Percentiles rank a stretch among this genome's conserved stretches.
These are phyloP conservation scores for Mormyrus proboscirostris DNA, from an alignment of 2,797 vertebrate genomes.

Conservation along the genomic window DNA sequence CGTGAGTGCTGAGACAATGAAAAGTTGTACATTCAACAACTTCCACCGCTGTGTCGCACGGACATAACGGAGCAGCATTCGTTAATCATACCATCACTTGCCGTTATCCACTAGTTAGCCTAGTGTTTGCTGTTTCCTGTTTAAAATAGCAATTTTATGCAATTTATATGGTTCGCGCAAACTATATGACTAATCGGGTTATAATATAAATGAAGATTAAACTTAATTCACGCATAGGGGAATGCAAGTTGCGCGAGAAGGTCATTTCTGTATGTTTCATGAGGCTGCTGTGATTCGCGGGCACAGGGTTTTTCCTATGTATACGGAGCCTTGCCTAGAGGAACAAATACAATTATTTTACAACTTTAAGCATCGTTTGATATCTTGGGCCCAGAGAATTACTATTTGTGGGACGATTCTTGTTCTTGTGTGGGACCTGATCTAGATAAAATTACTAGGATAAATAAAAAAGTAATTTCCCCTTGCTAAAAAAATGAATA, in stretches of 20 bases:
- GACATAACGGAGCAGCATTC: neutral
- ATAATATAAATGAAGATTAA: neutral
- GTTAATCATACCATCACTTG: neutral
- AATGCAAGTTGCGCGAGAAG: neutral
- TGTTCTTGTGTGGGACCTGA: neutral
- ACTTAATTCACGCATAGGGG: neutral
- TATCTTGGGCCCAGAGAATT: neutral
- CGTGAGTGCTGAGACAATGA: neutral
- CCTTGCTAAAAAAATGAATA: neutral
- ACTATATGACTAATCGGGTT: neutral
- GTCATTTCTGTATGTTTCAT: neutral
- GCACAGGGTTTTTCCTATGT: neutral
- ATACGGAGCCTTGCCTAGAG: neutral
- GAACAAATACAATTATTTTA: neutral
- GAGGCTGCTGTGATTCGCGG: neutral
- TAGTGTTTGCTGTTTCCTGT: neutral
- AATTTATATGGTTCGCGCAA: neutral
- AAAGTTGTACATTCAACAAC: neutral
- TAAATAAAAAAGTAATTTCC: conserved; percentile 1
- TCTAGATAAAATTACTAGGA: neutral
- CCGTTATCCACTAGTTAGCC: neutral
- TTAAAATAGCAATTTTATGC: neutral
- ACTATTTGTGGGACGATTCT: neutral
- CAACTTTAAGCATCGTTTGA: neutral
- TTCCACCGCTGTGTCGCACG: neutral